Base-by-base conservation (phyloP, 1,140 invertebrate genomes). In the Carposina sasakii region DNA sequence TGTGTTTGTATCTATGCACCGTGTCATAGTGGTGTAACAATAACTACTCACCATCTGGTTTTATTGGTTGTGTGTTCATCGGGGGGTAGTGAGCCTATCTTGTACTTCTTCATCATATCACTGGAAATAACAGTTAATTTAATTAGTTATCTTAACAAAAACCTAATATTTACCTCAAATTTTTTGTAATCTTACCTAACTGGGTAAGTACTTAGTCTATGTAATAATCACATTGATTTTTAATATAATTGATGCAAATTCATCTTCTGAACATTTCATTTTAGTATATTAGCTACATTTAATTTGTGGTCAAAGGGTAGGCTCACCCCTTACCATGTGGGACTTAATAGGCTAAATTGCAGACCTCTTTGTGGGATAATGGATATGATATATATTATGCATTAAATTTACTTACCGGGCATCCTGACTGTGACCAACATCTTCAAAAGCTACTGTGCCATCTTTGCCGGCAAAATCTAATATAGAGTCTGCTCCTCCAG, bases 361-460 rank as follows among this genome's bases (percentile, higher is more conserved):
- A n/a, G n/a, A n/a, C n/a, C n/a, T n/a, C n/a, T n/a, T n/a, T n/a
- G n/a, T n/a, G n/a, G n/a, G n/a, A n/a, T n/a, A n/a, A n/a, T n/a
- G n/a, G n/a, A n/a, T n/a, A n/a, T n/a, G n/a, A n/a, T n/a, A n/a
- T n/a, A n/a, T n/a, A n/a, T n/a, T n/a, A n/a, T n/a, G n/a, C n/a
- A n/a, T n/a, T n/a, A n/a, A 45, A 20, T 2, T 31, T 30, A 59
- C 41, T 55, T 87, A 92, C 78, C 90, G 87, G 4, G 94, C 94
- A 86, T 95, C 93, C 23, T 88, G 84, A 45, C 93, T 95, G 82
- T 97, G 95, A 0, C 94, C 94, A 28, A 95, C 94, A 85, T 95
- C 94, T 71, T 93, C 91, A 85, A 96, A 96, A n/a, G 87, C 85
- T 65, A 91, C 90, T 21, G 93, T 94, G 1, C 87, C 91, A 85